These are phyloP conservation scores for Darevskia mixta DNA, from an alignment of 2,797 vertebrate species.

Conservation along the genomic window DNA sequence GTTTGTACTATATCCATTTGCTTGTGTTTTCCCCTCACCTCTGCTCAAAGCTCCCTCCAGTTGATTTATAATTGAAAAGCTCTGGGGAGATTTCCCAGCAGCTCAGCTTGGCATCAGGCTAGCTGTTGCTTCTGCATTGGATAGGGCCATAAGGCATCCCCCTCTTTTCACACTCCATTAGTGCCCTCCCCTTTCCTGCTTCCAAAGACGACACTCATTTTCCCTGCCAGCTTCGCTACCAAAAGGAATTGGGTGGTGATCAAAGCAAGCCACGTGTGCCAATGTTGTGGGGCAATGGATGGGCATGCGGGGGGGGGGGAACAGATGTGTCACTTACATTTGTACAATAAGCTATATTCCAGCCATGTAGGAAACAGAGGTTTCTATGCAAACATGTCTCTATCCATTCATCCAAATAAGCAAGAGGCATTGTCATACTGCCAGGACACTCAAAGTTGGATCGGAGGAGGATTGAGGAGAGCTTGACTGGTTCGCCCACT, in stretches of 20 bases:
- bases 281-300: too few species aligned
- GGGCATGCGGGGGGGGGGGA: too few species aligned
- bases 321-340: too few species aligned
- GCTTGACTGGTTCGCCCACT: too few species aligned
- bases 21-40: background rate
- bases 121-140: background rate
- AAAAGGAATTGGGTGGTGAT: background rate
- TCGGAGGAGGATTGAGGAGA: too few species aligned
- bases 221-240: background rate
- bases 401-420: too few species aligned
- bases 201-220: background rate
- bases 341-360: too few species aligned
- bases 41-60: background rate
- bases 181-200: background rate
- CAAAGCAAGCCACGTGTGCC: background rate
- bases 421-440: too few species aligned
- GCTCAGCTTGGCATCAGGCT: fast-evolving
- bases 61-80: slow-evolving; percentile 26
- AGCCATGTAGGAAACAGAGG: too few species aligned
- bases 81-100: background rate
- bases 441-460: too few species aligned
- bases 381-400: too few species aligned
- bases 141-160: fast-evolving
- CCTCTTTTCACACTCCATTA: background rate
- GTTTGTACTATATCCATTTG: background rate